Evolutionary conservation across 1,140 invertebrate species (phyloP).

Genomic region (Xylocopa sonorina): DNA sequence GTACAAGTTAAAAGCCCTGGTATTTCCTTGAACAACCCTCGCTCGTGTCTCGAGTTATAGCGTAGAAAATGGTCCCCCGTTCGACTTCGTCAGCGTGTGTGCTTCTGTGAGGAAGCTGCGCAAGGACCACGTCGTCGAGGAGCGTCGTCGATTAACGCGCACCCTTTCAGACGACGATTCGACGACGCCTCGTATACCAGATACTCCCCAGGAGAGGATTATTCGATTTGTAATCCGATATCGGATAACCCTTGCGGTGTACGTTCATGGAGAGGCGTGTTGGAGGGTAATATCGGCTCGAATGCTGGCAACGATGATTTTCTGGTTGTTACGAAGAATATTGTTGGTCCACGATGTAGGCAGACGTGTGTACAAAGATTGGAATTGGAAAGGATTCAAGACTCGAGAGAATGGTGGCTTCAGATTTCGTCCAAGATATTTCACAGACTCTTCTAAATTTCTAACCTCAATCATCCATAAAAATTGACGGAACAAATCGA

Average conservation of each 20-base stretch:
- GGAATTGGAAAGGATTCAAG: too few relatives aligned
- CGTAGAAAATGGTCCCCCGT: slow-evolving; percentile 37
- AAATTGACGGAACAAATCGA: background rate
- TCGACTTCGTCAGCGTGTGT: slow-evolving; percentile 42
- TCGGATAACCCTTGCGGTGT: slow-evolving; percentile 24
- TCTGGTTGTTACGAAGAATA: background rate
- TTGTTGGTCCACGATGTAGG: background rate
- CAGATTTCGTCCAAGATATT: too few relatives aligned
- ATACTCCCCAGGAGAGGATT: slow-evolving; percentile 1
- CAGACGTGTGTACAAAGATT: background rate
- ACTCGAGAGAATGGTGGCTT: too few relatives aligned
- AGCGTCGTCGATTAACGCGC: slow-evolving; percentile 49
- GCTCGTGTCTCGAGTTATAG: too few relatives aligned
- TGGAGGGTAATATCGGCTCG: slow-evolving; percentile 11
- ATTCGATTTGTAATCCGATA: slow-evolving; percentile 39
- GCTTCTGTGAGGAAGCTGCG: slow-evolving; percentile 12
- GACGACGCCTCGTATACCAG: background rate
- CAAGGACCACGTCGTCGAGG: slow-evolving; percentile 30
- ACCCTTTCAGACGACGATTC: slow-evolving; percentile 36
- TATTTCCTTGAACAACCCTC: too few relatives aligned
- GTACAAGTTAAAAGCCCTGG: too few relatives aligned
- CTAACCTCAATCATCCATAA: background rate
- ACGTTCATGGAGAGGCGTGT: background rate
- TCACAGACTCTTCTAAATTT: too few relatives aligned
- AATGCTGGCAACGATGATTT: background rate